phyloP scores from a whole-genome alignment of 35 echinoderm and acorn worm species.

The Patiria miniata region DNA sequence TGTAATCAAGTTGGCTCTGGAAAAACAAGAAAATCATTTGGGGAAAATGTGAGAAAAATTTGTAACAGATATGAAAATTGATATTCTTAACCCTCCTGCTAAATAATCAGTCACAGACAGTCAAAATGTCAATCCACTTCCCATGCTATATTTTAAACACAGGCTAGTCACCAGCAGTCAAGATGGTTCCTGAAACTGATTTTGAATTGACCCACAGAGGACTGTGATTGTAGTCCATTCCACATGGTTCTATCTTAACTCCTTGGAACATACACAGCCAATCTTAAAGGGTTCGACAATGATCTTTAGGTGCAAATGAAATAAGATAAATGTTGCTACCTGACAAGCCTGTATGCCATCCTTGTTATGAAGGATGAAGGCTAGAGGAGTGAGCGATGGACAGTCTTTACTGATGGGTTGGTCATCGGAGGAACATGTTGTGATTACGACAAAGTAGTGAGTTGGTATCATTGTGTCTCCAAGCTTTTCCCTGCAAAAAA shows the following conservation, averaged over 20 bases:
- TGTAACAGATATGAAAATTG: background rate
- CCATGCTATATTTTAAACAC: too few species aligned
- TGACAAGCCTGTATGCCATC: conserved; percentile 93
- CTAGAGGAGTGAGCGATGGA: conserved; percentile 36
- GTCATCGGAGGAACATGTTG: conserved; percentile 46
- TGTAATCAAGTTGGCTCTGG: conserved; percentile 30
- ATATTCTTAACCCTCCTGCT: background rate
- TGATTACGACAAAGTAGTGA: conserved; percentile 78
- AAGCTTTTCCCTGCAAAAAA: conserved; percentile 39
- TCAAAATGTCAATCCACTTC: too few species aligned
- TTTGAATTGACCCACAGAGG: too few species aligned
- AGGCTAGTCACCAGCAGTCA: background rate
- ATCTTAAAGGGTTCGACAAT: background rate
- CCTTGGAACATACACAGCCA: too few species aligned
- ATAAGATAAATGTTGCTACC: conserved; percentile 30
- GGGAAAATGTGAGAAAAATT: background rate
- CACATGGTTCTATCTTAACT: too few species aligned
- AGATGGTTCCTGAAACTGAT: too few species aligned
- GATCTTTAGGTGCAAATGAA: too few species aligned
- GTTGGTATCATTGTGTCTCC: conserved; percentile 64
- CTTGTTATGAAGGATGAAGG: conserved; percentile 76
- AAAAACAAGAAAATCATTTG: background rate
- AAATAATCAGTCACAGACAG: background rate
- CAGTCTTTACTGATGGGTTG: conserved; percentile 29
- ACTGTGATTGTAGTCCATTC: too few species aligned